Evolutionary conservation across 2,113 vertebrate species (phyloP).

Genomic region (Nerophis ophidion): DNA sequence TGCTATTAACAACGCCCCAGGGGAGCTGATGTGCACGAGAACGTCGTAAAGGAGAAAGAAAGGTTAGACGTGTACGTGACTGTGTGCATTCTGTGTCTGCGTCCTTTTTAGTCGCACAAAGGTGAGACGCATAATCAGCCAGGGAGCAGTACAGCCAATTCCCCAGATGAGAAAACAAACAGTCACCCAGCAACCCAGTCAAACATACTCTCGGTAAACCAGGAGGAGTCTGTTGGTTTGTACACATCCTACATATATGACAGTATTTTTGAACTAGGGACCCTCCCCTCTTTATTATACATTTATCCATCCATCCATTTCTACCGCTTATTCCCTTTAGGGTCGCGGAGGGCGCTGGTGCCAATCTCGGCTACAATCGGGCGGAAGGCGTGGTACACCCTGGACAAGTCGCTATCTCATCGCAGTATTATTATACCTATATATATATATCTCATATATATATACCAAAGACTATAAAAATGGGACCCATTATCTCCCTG

Average conservation of each 20-base stretch:
- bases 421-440: too few species aligned
- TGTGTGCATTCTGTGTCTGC: constrained; percentile 15
- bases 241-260: background rate
- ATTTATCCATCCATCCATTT: too few species aligned
- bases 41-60: constrained; percentile 20
- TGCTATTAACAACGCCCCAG: constrained; percentile 26
- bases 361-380: too few species aligned
- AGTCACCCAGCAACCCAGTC: constrained; percentile 12
- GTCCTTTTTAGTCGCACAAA: constrained; percentile 43
- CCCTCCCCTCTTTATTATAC: too few species aligned
- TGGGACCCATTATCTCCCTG: too few species aligned
- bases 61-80: constrained; percentile 24
- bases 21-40: constrained; percentile 15
- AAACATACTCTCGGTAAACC: constrained; percentile 19
- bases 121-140: constrained; percentile 31
- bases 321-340: too few species aligned
- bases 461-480: too few species aligned
- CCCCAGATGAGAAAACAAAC: constrained; percentile 21
- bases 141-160: constrained; percentile 27
- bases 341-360: too few species aligned
- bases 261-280: background rate
- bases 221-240: constrained; percentile 25
- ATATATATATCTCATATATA: too few species aligned
- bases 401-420: too few species aligned
- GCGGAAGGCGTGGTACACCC: too few species aligned